Evolutionary conservation across 2,888 invertebrate species (phyloP).

Genomic region (Aphidius colemani): DNA sequence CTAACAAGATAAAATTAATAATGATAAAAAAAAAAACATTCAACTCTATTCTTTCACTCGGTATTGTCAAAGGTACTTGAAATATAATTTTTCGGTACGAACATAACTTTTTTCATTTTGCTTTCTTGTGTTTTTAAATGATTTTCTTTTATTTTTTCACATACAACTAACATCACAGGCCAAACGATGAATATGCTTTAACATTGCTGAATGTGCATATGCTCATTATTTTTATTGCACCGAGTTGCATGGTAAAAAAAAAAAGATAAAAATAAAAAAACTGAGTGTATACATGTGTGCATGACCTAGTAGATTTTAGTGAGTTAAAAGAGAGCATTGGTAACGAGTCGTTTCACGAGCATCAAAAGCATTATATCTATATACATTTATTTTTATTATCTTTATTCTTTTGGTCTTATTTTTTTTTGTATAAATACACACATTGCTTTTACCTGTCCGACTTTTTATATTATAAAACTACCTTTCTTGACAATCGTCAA

Average conservation of each 20-base stretch:
- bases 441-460: constrained; percentile 25
- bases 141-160: not conserved
- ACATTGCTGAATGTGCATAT: not conserved
- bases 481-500: too few relatives aligned
- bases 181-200: constrained; percentile 19
- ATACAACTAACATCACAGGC: constrained; percentile 15
- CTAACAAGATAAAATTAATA: too few relatives aligned
- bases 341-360: constrained; percentile 30
- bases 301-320: not conserved
- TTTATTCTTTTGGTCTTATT: constrained; percentile 18
- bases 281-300: not conserved
- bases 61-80: too few relatives aligned
- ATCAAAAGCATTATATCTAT: constrained; percentile 24
- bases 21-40: too few relatives aligned
- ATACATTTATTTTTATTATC: constrained; percentile 2
- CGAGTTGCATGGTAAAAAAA: not conserved
- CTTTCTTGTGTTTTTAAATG: constrained; percentile 1
- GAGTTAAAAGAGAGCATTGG: constrained; percentile 14
- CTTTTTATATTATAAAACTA: constrained; percentile 21
- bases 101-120: not conserved
- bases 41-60: too few relatives aligned
- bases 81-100: too few relatives aligned
- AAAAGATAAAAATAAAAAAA: not conserved
- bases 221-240: constrained; percentile 24
- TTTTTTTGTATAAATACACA: not conserved